Percentiles rank a stretch among this genome's conserved stretches.
These are phyloP conservation scores for Ispidina lecontei DNA, from an alignment of 2,797 vertebrate species.

Conservation along the genomic window DNA sequence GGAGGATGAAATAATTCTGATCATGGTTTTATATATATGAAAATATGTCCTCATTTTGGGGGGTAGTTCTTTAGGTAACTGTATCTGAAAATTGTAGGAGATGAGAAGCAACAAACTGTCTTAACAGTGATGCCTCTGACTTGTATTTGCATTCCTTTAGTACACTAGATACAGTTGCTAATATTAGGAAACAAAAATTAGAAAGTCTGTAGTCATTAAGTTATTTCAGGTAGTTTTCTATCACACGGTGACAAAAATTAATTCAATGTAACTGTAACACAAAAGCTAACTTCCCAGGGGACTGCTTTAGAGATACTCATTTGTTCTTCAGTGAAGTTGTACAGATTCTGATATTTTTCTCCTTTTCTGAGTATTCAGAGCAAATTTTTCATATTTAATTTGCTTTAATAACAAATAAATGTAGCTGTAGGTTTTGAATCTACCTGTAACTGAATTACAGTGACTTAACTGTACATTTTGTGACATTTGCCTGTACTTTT, in stretches of 20 bases:
- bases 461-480: background rate
- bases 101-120: background rate
- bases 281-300: background rate
- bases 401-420: background rate
- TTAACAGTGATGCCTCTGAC: background rate
- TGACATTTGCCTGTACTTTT: constrained; percentile 5
- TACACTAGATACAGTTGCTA: background rate
- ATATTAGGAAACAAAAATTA: background rate
- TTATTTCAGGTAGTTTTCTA: background rate
- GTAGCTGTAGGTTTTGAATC: background rate
- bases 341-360: background rate
- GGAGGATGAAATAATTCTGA: background rate
- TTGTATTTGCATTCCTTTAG: background rate
- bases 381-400: background rate
- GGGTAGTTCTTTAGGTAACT: background rate
- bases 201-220: background rate
- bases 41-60: rapidly evolving
- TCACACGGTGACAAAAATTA: background rate
- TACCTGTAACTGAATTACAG: background rate
- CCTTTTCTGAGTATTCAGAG: background rate
- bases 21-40: background rate
- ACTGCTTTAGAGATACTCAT: background rate
- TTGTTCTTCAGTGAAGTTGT: background rate
- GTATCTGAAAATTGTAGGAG: background rate
- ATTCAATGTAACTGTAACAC: background rate